Percentiles rank a stretch among this genome's conserved stretches.
Evolutionary conservation across 1,140 invertebrate genomes (phyloP).

Genomic region (Stegodyphus dumicola): DNA sequence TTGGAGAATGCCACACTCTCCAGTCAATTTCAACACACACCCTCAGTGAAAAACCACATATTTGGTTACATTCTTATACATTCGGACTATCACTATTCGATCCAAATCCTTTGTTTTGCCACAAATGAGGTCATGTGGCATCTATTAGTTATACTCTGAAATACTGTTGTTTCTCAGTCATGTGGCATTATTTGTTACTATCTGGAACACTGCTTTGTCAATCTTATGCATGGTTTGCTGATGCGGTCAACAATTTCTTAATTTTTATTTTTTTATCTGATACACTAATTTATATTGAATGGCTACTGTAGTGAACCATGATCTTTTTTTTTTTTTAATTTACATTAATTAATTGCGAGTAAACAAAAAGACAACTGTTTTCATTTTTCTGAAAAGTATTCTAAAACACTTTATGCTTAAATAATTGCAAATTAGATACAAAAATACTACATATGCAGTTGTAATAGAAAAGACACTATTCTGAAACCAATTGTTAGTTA

Average conservation of each 20-base stretch:
- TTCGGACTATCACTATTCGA: background rate
- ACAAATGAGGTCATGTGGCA: background rate
- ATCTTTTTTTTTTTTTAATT: conserved; percentile 9
- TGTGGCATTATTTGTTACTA: background rate
- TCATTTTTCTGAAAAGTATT: conserved; percentile 31
- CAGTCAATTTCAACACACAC: background rate
- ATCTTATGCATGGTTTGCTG: background rate
- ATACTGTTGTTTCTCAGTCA: background rate
- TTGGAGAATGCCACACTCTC: background rate
- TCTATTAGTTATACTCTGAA: background rate
- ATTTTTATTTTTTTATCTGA: background rate
- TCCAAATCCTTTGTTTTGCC: background rate
- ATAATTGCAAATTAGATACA: conserved; percentile 26
- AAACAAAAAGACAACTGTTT: conserved; percentile 9
- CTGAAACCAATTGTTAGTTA: conserved; percentile 53
- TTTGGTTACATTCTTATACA: too few relatives aligned
- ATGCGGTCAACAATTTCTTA: background rate
- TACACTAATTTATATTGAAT: background rate
- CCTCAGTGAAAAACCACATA: background rate
- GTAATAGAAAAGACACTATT: conserved; percentile 46
- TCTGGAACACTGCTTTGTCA: background rate
- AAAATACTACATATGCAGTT: conserved; percentile 33
- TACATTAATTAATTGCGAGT: conserved; percentile 11
- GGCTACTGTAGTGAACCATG: conserved; percentile 3
- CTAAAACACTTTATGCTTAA: conserved; percentile 13